These are phyloP conservation scores for Globia sparganii DNA, from an alignment of 2,888 invertebrate species.

Conservation along the genomic window DNA sequence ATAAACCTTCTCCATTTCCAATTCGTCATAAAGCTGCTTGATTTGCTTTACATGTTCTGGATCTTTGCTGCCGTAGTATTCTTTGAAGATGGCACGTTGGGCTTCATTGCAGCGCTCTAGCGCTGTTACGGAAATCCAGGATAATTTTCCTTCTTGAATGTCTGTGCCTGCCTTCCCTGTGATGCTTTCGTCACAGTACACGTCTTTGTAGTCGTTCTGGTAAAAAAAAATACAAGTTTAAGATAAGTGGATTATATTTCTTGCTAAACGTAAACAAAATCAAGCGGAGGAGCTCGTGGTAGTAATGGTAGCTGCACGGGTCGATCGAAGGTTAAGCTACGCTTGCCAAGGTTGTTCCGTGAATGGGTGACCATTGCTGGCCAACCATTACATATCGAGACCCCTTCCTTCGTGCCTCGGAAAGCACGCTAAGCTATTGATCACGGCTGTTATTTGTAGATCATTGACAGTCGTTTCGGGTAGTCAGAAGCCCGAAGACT, in stretches of 20 bases:
- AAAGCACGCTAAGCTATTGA: not conserved
- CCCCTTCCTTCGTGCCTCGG: not conserved
- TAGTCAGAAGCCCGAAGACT: not conserved
- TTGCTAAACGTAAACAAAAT: not conserved
- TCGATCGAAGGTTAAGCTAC: not conserved
- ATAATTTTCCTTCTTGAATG: constrained; percentile 97
- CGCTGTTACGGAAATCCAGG: constrained; percentile 96
- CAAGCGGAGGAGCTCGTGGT: not conserved
- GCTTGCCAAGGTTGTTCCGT: too few species aligned
- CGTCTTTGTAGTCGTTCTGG: constrained; percentile 49
- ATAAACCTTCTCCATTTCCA: constrained; percentile 85
- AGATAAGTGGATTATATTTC: not conserved
- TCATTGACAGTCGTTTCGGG: not conserved
- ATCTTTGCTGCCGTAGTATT: constrained; percentile 93
- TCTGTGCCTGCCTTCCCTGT: constrained; percentile 91
- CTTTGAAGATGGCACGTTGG: constrained; percentile 89
- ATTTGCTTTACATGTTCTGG: constrained; percentile 89
- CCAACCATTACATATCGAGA: not conserved
- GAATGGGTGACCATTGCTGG: not conserved
- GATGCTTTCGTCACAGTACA: constrained; percentile 10
- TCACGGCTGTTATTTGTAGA: not conserved
- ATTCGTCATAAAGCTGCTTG: constrained; percentile 86
- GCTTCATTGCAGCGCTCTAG: constrained; percentile 92
- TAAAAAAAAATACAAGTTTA: constrained; percentile 15
- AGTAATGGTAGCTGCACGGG: not conserved